Percentiles rank a stretch among this genome's conserved stretches.
phyloP scores from a whole-genome alignment of 2,797 vertebrate genomes.

The Hippocampus kuda region DNA sequence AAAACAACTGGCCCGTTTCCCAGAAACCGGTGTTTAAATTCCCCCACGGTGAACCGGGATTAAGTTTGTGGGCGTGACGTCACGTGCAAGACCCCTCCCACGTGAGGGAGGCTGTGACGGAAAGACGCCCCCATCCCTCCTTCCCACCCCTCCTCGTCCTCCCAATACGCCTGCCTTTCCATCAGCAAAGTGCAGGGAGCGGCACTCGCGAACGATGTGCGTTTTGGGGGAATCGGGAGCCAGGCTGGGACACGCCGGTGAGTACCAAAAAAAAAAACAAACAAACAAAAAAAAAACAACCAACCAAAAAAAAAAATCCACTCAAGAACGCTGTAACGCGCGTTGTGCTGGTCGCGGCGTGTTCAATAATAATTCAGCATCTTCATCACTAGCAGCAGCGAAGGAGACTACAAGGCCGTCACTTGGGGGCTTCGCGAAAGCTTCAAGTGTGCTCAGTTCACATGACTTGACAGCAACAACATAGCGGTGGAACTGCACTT shows the following conservation, averaged over 20 bases:
- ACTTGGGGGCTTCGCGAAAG: too few relatives aligned
- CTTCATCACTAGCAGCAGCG: too few relatives aligned
- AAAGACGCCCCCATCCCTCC: slow-evolving; percentile 15
- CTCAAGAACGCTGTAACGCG: neutral
- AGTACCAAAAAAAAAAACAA: slow-evolving; percentile 41
- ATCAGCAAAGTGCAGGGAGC: slow-evolving; percentile 47
- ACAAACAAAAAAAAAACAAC: neutral
- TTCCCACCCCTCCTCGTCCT: neutral
- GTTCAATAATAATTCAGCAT: neutral
- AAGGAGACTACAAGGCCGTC: too few relatives aligned
- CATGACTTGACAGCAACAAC: too few relatives aligned
- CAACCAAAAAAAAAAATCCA: too few relatives aligned
- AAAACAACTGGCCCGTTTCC: neutral
- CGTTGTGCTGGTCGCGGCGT: slow-evolving; percentile 4
- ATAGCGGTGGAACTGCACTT: too few relatives aligned
- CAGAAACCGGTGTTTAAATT: neutral
- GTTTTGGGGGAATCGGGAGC: slow-evolving; percentile 51
- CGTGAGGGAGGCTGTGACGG: slow-evolving; percentile 39
- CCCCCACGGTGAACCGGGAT: slow-evolving; percentile 35
- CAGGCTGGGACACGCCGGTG: slow-evolving; percentile 46
- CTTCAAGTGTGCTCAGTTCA: too few relatives aligned
- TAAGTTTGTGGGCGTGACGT: slow-evolving; percentile 44
- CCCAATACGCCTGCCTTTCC: slow-evolving; percentile 23
- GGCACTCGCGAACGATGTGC: slow-evolving; percentile 43
- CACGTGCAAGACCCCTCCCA: slow-evolving; percentile 46